Conservation (phyloP, 1,140 invertebrate genomes). For the Drosophila varians region DNA sequence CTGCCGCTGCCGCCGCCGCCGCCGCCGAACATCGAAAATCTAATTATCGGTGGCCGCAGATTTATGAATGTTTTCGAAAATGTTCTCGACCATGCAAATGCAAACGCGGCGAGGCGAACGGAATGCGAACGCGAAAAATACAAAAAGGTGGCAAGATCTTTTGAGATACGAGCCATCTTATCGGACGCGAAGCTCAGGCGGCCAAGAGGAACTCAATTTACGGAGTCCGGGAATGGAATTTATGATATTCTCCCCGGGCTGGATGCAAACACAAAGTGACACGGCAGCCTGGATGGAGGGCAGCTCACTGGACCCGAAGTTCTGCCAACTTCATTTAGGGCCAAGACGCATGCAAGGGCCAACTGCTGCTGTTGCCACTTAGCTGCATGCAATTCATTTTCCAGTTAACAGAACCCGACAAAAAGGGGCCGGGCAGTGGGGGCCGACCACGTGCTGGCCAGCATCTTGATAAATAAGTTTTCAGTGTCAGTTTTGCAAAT, state of each 20-base stretch:
- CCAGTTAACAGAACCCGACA: constrained; percentile 59
- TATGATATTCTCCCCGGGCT: constrained; percentile 36
- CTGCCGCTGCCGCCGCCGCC: constrained; percentile 2
- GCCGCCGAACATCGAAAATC: constrained; percentile 20
- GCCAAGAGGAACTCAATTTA: constrained; percentile 58
- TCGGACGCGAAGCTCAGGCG: constrained; percentile 44
- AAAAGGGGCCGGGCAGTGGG: not conserved
- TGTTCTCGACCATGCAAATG: constrained; percentile 10
- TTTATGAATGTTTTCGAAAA: constrained; percentile 51
- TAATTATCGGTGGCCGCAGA: constrained; percentile 47
- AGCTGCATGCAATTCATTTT: constrained; percentile 62
- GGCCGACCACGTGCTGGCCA: constrained; percentile 44
- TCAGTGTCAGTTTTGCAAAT: constrained; percentile 68
- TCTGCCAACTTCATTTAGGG: constrained; percentile 60
- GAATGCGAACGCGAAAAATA: constrained; percentile 17
- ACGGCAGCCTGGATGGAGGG: not conserved
- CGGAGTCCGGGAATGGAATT: constrained; percentile 63
- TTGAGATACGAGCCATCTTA: constrained; percentile 25
- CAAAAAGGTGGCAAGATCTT: constrained; percentile 2
- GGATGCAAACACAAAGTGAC: constrained; percentile 43
- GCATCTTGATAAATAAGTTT: constrained; percentile 66
- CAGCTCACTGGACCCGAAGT: constrained; percentile 37
- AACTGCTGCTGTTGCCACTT: constrained; percentile 50
- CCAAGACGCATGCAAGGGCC: constrained; percentile 7
- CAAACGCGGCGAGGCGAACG: constrained; percentile 16